Evolutionary conservation across 2,797 vertebrate species (phyloP), one percentile per base, ranked within the genome.

Genomic region (Schizopygopsis malacanthus): DNA sequence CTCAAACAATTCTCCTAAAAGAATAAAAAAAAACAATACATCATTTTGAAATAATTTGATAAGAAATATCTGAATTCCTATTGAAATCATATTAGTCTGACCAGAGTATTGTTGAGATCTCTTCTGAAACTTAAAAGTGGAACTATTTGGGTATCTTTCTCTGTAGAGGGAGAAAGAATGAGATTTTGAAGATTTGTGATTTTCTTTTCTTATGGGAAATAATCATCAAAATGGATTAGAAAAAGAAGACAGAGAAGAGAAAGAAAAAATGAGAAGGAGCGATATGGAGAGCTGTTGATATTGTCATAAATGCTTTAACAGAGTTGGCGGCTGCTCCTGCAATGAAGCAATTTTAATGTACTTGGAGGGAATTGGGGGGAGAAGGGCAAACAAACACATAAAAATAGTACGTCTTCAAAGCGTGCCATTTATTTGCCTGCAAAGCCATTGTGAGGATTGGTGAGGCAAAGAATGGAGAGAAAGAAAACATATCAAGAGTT

Each of bases 391-490:
- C 81, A 84, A 76, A 89, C 89, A 76, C 85, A 93, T 93, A 91
- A 94, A 94, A 90, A 93, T 91, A 93, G 91, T 92, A 90, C 45
- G 76, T 90, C 93, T 94, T 94, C 90, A 95, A 95, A 95, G 92
- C 79, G 2, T 25, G 77, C 63, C 59, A 13, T 92, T 94, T 92
- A 90, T 92, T 91, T 94, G 91, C 85, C 81, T 92, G 91, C 88
- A 82, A 90, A 91, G 88, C 88, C 85, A 87, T 87, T 80, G 70
- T 43, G 52, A 73, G 81, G 70, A 88, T 59, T 76, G 52, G 54
- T 67, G 61, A 85, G 86, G 69, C 76, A 84, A 88, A 71, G 67
- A 83, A 84, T 18, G 50, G 28, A 87, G 82, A 84, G 12, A 84
- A 78, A 75, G 75, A 87, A 87, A 79, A 82, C 39, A 83, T 37